phyloP scores from a whole-genome alignment of 2,113 vertebrate genomes.

The Ramphastos sulfuratus region DNA sequence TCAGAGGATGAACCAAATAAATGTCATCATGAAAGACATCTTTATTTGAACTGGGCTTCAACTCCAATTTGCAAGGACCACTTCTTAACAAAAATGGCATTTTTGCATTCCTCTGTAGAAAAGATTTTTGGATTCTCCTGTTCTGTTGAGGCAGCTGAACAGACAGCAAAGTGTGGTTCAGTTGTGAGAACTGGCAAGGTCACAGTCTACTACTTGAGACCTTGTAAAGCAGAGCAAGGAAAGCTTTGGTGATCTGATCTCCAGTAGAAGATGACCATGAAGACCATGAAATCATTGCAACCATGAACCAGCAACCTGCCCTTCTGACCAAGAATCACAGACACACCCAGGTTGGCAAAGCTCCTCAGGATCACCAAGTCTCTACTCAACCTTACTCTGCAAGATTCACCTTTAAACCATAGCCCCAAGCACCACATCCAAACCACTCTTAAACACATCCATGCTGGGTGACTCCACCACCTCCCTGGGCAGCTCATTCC shows the following conservation, averaged over 20 bases:
- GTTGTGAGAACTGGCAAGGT: neutral
- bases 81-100: conserved; percentile 45
- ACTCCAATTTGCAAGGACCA: conserved; percentile 54
- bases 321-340: too few relatives aligned
- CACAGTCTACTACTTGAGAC: neutral
- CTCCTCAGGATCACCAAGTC: too few relatives aligned
- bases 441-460: too few relatives aligned
- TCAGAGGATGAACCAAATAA: conserved; percentile 55
- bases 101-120: conserved; percentile 25
- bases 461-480: too few relatives aligned
- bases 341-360: too few relatives aligned
- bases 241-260: neutral
- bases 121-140: conserved; percentile 20
- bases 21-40: conserved; percentile 63
- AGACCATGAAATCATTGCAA: too few relatives aligned
- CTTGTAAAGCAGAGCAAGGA: neutral
- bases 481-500: too few relatives aligned
- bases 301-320: too few relatives aligned
- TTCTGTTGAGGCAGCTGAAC: neutral
- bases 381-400: too few relatives aligned
- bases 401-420: too few relatives aligned
- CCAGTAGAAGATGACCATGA: neutral
- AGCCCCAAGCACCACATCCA: too few relatives aligned
- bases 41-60: conserved; percentile 64
- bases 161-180: neutral